Evolutionary conservation across 2,888 invertebrate species (phyloP).

Genomic region (Synergus gifuensis): DNA sequence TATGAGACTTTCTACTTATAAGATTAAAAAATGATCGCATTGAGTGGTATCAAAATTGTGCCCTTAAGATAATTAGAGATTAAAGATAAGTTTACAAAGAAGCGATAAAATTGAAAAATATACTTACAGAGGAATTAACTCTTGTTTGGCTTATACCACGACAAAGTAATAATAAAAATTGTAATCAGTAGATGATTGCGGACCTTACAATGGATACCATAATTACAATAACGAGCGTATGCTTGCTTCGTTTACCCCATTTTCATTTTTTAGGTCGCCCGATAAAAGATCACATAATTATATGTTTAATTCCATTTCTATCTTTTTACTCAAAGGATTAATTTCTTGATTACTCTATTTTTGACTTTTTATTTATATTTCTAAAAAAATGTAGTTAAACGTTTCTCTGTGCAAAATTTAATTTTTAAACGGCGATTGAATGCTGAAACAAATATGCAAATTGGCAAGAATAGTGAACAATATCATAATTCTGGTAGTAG

Average conservation of each 20-base stretch:
- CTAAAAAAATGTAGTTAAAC: neutral
- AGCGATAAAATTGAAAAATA: slow-evolving; percentile 33
- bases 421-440: neutral
- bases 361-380: neutral
- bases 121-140: neutral
- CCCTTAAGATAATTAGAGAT: slow-evolving; percentile 18
- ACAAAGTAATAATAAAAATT: slow-evolving; percentile 33
- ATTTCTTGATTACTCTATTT: neutral
- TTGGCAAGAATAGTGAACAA: slow-evolving; percentile 12
- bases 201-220: slow-evolving; percentile 13
- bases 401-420: neutral
- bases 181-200: slow-evolving; percentile 32
- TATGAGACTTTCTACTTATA: neutral
- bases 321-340: neutral
- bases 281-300: neutral
- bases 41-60: slow-evolving; percentile 11
- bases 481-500: slow-evolving; percentile 13
- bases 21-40: neutral
- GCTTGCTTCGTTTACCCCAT: slow-evolving; percentile 5
- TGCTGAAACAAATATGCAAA: slow-evolving; percentile 1
- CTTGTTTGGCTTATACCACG: slow-evolving; percentile 12
- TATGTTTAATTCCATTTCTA: neutral
- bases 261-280: neutral
- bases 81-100: slow-evolving; percentile 14
- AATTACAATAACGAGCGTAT: slow-evolving; percentile 30